A percentile compares a stretch with the other conserved stretches of the same genome.
phyloP scores from a whole-genome alignment of 2,888 invertebrate genomes.

The Eilema griseolum region DNA sequence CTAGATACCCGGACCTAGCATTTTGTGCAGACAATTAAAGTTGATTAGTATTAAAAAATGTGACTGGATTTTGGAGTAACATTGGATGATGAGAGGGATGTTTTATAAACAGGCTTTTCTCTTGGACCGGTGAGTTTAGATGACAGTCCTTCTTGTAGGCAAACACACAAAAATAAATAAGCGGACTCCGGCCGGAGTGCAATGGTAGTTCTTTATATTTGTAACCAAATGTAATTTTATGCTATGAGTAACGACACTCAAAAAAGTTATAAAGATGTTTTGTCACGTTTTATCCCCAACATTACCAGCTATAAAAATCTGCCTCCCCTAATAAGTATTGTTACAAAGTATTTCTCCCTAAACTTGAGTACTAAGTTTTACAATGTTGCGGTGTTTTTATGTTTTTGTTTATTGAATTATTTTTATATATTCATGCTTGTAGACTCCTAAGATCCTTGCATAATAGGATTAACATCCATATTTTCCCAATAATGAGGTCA shows the following conservation, averaged over 20 bases:
- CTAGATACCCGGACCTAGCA: too few relatives aligned
- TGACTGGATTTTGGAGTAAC: too few relatives aligned
- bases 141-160: too few relatives aligned
- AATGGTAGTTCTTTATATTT: neutral
- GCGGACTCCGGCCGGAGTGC: too few relatives aligned
- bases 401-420: slow-evolving; percentile 2
- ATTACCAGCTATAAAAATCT: slow-evolving; percentile 13
- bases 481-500: neutral
- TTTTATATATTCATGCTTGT: neutral
- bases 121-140: too few relatives aligned
- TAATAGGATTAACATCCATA: neutral
- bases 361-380: slow-evolving; percentile 8
- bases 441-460: neutral
- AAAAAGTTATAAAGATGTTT: slow-evolving; percentile 13
- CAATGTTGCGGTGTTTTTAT: slow-evolving; percentile 12
- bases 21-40: too few relatives aligned
- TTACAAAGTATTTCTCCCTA: neutral
- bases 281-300: slow-evolving; percentile 4
- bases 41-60: too few relatives aligned
- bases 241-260: neutral
- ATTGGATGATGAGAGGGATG: too few relatives aligned
- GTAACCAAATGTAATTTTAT: neutral
- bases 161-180: too few relatives aligned
- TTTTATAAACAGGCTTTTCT: too few relatives aligned
- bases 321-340: slow-evolving; percentile 1